phyloP scores from a whole-genome alignment of 2,113 vertebrate species.

The Candoia aspera region DNA sequence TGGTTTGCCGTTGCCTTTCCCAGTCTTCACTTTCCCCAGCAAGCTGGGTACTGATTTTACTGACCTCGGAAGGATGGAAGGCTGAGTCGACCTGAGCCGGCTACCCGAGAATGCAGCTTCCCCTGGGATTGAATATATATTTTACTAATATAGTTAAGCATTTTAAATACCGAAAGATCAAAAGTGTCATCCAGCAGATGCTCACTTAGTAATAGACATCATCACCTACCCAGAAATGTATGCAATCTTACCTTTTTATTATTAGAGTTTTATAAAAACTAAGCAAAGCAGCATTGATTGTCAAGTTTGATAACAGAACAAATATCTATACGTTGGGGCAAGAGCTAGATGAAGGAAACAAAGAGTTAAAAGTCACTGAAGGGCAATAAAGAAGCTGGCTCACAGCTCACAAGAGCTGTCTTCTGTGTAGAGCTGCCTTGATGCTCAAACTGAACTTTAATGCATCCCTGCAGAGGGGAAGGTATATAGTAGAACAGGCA shows the following conservation, averaged over 20 bases:
- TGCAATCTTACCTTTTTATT: not conserved
- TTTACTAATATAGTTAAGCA: constrained; percentile 1
- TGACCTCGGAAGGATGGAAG: no score
- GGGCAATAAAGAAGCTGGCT: constrained; percentile 7
- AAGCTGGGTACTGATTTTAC: no score
- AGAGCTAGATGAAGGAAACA: constrained; percentile 20
- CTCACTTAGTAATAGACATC: constrained; percentile 1
- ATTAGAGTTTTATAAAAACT: not conserved
- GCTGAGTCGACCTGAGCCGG: no score
- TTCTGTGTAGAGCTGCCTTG: constrained; percentile 3
- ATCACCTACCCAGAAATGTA: not conserved
- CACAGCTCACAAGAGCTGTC: not conserved
- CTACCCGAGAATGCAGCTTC: no score
- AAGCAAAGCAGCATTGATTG: not conserved
- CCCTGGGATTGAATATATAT: no score
- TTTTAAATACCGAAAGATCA: not conserved
- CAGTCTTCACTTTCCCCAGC: no score
- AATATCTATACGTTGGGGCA: not conserved
- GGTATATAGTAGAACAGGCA: constrained; percentile 38
- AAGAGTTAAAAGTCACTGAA: constrained; percentile 16
- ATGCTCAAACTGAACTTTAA: constrained; percentile 40
- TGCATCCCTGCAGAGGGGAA: constrained; percentile 31
- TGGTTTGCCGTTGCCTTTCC: no score
- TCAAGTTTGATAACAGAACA: not conserved
- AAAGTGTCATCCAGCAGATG: constrained; percentile 21